These are phyloP conservation scores for Xiphophorus maculatus DNA, from an alignment of 2,113 vertebrate species.

Conservation along the genomic window DNA sequence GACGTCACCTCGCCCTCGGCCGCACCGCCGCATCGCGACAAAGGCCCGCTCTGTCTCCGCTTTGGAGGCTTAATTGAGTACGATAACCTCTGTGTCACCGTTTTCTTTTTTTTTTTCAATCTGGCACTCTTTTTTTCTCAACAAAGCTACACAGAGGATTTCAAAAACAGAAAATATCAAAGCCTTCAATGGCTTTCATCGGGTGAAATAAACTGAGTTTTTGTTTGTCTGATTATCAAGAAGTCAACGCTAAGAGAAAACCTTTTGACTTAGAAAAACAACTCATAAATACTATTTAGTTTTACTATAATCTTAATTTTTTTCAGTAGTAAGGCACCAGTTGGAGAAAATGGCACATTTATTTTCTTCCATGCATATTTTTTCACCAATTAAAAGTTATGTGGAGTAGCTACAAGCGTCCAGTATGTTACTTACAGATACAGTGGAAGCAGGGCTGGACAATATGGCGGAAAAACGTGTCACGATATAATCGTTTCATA, in stretches of 20 bases:
- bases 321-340: not conserved
- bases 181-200: conserved; percentile 15
- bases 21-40: conserved; percentile 45
- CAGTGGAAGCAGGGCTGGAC: no score
- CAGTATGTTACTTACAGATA: no score
- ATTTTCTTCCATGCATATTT: no score
- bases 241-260: not conserved
- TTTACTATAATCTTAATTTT: not conserved
- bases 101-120: conserved; percentile 38
- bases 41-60: conserved; percentile 35
- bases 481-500: no score
- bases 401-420: no score
- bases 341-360: no score
- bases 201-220: not conserved
- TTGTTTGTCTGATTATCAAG: conserved; percentile 6
- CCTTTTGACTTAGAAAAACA: not conserved
- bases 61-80: conserved; percentile 51
- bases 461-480: no score
- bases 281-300: no score
- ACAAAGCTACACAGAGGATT: conserved; percentile 15
- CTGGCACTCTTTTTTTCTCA: conserved; percentile 31
- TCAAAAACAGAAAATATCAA: conserved; percentile 35
- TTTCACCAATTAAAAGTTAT: no score
- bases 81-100: conserved; percentile 55
- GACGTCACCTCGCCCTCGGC: conserved; percentile 33